Evolutionary conservation across 2,888 invertebrate species (phyloP), one percentile per base, ranked within the genome.

Genomic region (Dicranocentrus wangi): DNA sequence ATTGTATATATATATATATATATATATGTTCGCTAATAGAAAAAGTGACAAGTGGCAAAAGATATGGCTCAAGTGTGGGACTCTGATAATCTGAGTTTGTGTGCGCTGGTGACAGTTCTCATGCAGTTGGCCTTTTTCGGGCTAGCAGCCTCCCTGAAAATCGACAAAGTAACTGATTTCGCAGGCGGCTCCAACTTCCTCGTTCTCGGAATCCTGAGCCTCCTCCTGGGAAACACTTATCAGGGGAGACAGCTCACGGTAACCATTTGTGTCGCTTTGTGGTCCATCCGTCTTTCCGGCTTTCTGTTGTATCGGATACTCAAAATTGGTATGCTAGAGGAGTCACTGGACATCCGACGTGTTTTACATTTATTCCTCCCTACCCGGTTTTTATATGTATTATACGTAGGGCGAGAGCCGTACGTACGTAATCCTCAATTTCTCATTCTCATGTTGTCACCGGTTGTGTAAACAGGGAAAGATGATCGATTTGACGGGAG

Each of bases 111-210:
- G 65, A 94, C 94, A 0, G 93, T 94, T 32, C 91, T 92, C 25
- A 93, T 95, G 93, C 97, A 97, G 90, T 90, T 96, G 72, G 90
- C 95, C 70, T 97, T 96, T 90, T 97, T 97, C 89, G 91, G 93
- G 47, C 92, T 97, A 86, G 96, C 96, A 53, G 94, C 95, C 3
- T 91, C 93, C 73, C 94, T 95, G 87, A 94, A 96, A 89, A 93
- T 94, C 90, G 96, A 97, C 88, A 96, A 96, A 90, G 91, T 97
- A 77, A 95, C 96, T 0, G 97, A 97, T 89, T 95, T 97, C 90
- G 96, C 96, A 82, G 96, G 97, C 8, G 97, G 97, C 76, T 94
- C 94, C 75, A 97, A 97, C 90, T 97, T 97, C 89, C 94, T 96
- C 85, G 94, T 96, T 72, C 91, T 97, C 85, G 95, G 96, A 8